Conservation (phyloP, 2,888 invertebrate species). For the Caenorhabditis becei region DNA sequence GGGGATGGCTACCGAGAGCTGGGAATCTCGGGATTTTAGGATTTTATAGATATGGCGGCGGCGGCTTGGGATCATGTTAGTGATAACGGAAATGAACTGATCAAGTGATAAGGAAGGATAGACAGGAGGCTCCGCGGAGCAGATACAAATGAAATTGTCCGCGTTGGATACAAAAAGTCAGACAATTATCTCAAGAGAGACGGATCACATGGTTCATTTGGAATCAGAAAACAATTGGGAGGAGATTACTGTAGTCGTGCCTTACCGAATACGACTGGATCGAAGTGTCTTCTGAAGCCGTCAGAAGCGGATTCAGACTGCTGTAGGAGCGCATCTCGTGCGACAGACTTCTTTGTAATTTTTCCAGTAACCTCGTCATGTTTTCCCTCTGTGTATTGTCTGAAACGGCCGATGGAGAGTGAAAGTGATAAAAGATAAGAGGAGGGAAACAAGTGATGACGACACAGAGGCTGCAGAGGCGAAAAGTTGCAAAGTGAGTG, state of each 20-base stretch:
- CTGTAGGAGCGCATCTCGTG: constrained; percentile 63
- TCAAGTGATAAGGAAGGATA: background rate
- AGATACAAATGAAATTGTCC: constrained; percentile 2
- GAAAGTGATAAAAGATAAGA: constrained; percentile 15
- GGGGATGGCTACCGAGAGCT: constrained; percentile 6
- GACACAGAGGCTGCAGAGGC: background rate
- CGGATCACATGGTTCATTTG: background rate
- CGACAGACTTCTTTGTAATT: constrained; percentile 54
- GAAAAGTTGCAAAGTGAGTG: background rate
- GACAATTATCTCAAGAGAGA: too few relatives aligned
- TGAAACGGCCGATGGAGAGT: constrained; percentile 1
- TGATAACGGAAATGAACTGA: background rate
- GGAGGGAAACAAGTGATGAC: constrained; percentile 10
- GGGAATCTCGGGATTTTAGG: constrained; percentile 27
- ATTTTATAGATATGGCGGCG: constrained; percentile 24
- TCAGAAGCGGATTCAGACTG: constrained; percentile 46
- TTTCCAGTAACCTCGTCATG: constrained; percentile 55
- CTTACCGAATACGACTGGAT: constrained; percentile 54
- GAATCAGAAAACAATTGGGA: too few relatives aligned
- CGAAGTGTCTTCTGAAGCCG: constrained; percentile 32
- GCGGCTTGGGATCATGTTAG: background rate
- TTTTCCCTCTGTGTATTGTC: constrained; percentile 1
- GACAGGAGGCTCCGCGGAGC: background rate
- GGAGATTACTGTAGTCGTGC: background rate
- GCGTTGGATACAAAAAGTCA: background rate